Base-by-base conservation (phyloP, 92 coral and sea anemone species). In the Phenganax stokvisi region DNA sequence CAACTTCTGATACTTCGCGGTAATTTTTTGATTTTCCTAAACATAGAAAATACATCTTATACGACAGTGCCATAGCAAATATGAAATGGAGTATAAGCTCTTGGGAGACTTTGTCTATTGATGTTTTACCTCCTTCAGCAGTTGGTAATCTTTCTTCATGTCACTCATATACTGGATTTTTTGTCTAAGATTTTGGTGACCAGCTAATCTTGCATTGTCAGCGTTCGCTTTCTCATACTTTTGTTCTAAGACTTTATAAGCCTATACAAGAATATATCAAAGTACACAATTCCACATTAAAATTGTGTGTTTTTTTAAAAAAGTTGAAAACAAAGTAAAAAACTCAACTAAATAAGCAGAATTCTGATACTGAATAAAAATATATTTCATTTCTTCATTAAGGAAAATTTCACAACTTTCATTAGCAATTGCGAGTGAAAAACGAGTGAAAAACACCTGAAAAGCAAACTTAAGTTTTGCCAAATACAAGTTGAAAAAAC, bases 151-250 rank as follows among this genome's bases (percentile, higher is more conserved):
- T 67, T 89, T 91, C 78, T 92, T 96, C 71, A 96, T 87, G 5
- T 90, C 88, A 80, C 89, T 72, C 75, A 96, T 69, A 87, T 96
- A 89, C 54, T 92, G 89, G 9, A 96, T 79, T 74, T 92, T 96
- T 84, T 96, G 99, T 13, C 89, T 93, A 12, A 79, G 90, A 80
- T 96, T 96, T 61, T 92, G 99, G 73, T 94, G 98, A 6, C 98
- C 98, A 25, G 89, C 89, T 47, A 87, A 84, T 56, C 91, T 85
- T 6, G 90, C 92, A 74, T 90, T 92, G 58, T 92, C 97, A 6
- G 87, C 96, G 58, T 84, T 91, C 6, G 82, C 87, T 72, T 88
- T 90, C 54, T 86, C 81, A 9, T 27, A 79, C 51, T 65, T 79
- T 65, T 63, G 61, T 6, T 79, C 83, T 0, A 79, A 56, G 11